Conservation (phyloP, 2,888 invertebrate genomes). For the Phengaris arion region DNA sequence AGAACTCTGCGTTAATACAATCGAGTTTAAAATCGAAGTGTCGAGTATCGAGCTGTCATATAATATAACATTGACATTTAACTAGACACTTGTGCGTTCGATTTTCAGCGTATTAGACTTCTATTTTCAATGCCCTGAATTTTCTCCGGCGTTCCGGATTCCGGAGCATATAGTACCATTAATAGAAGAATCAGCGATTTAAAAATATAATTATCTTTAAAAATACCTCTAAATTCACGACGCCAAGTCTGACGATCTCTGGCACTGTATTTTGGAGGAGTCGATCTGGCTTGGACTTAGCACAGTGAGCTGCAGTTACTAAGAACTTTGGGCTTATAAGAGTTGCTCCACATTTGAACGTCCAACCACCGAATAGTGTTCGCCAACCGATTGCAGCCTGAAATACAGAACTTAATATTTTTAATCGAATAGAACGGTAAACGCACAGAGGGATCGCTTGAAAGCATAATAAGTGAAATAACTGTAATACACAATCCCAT, state of each 20-base stretch:
- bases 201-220: neutral
- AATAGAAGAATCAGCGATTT: neutral
- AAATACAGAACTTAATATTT: neutral
- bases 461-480: too few relatives aligned
- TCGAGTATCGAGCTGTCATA: too few relatives aligned
- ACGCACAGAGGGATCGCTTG: neutral
- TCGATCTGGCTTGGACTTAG: conserved; percentile 38
- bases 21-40: too few relatives aligned
- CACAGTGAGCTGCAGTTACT: conserved; percentile 83
- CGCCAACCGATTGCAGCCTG: conserved; percentile 53
- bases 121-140: too few relatives aligned
- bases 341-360: conserved; percentile 80
- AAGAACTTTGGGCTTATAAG: conserved; percentile 80
- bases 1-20: too few relatives aligned
- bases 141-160: too few relatives aligned
- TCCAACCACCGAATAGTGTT: conserved; percentile 43
- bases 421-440: too few relatives aligned
- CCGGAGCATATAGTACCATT: neutral
- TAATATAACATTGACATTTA: too few relatives aligned
- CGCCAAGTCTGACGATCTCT: conserved; percentile 48
- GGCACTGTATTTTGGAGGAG: conserved; percentile 41
- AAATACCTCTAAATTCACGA: conserved; percentile 38
- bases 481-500: too few relatives aligned
- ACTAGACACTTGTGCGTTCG: too few relatives aligned
- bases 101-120: too few relatives aligned